Evolutionary conservation across 2,888 invertebrate species (phyloP), one percentile per base, ranked within the genome.

Genomic region (Scelioninae gen. 1): DNA sequence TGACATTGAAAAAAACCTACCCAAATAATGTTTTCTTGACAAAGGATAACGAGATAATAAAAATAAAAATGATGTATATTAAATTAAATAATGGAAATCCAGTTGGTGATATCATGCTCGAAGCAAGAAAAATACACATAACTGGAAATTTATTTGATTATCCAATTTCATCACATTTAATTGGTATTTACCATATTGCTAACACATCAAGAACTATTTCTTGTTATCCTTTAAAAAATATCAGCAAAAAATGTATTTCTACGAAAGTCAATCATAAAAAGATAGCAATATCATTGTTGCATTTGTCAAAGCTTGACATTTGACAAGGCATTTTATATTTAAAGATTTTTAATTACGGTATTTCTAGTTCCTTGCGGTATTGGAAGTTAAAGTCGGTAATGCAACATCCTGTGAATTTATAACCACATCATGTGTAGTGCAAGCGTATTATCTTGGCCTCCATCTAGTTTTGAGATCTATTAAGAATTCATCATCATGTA

Each of bases 11-110:
- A 8, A 1, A 53, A 47, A 10, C 0, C 6, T 29, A 49, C 15
- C 71, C 69, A n/a, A 15, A 69, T n/a, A 69, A 69, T 16, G 23
- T 38, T 23, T 31, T 10, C 47, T 23, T 69, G 2, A 47, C 23
- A 7, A 38, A 69, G 2, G 38, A 11, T 0, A 29, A 47, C 34
- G 15, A 43, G 23, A 68, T 68, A 23, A 13, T 68, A 16, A 4
- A 5, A 58, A 71, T 58, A 49, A 58, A 71, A 38, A 40, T 40
- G 62, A 53, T 7, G 60, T 62, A 43, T n/a, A n/a, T 60, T 51
- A 16, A 29, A 43, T 43, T 0, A 43, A 43, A 43, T 11, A 53
- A 72, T 72, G 43, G 43, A 1, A 0, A 53, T 11, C 15, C 16
- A 16, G 31, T 51, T 32, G 53, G 45, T 32, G 43, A 62, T 23